Percentiles rank a stretch among this genome's conserved stretches.
Conservation (phyloP, 2,888 invertebrate genomes). For the Scaptomyza parva region DNA sequence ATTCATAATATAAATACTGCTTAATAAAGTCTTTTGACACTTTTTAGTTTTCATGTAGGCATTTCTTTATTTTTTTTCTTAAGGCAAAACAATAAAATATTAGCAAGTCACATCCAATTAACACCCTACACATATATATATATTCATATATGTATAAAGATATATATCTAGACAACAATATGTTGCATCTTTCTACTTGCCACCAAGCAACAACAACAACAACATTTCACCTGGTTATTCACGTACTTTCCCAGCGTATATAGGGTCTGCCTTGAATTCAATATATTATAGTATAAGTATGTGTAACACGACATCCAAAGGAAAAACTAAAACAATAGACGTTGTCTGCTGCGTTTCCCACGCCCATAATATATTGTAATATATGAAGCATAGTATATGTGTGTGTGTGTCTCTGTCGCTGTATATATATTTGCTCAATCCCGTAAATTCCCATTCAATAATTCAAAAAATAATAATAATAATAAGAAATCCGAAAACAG, state of each 20-base stretch:
- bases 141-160: conserved; percentile 6
- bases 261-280: conserved; percentile 58
- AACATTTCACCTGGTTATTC: conserved; percentile 56
- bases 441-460: conserved; percentile 70
- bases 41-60: too few species aligned
- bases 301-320: not conserved
- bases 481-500: not conserved
- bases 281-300: conserved; percentile 25
- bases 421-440: conserved; percentile 45
- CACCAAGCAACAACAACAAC: conserved; percentile 33
- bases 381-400: not conserved
- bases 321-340: conserved; percentile 47
- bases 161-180: conserved; percentile 16
- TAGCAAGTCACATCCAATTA: conserved; percentile 39
- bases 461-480: too few species aligned
- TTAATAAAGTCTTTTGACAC: not conserved
- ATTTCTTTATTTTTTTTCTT: not conserved
- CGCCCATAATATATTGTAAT: too few species aligned
- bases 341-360: conserved; percentile 55
- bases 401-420: conserved; percentile 33
- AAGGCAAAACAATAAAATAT: conserved; percentile 21
- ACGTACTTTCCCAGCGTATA: conserved; percentile 61
- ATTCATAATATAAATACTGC: not conserved
- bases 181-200: conserved; percentile 16
- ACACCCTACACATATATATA: conserved; percentile 10